These are phyloP conservation scores for Axis porcinus DNA, from an alignment of 2,113 vertebrate genomes.

Conservation along the genomic window DNA sequence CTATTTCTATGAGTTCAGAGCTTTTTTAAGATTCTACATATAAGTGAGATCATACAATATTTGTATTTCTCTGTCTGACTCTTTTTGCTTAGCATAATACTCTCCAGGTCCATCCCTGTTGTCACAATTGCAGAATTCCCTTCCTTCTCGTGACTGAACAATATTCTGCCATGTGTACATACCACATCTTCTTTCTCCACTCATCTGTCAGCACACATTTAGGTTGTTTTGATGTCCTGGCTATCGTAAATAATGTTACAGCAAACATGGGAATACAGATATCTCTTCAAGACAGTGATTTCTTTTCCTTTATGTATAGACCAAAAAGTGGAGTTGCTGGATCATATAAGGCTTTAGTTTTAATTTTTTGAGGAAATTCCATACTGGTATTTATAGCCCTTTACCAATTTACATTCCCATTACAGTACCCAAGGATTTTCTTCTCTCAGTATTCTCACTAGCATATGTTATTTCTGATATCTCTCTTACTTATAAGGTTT, in stretches of 20 bases:
- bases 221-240: background rate
- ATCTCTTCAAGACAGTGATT: background rate
- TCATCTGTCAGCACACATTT: background rate
- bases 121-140: background rate
- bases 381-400: background rate
- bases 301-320: background rate
- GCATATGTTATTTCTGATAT: background rate
- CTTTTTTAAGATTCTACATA: background rate
- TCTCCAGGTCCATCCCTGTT: rapidly evolving
- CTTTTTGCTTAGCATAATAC: background rate
- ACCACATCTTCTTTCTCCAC: background rate
- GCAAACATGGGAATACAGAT: background rate
- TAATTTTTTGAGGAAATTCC: background rate
- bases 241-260: background rate
- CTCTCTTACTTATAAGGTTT: background rate
- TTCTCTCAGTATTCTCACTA: background rate
- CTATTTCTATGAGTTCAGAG: background rate
- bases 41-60: background rate
- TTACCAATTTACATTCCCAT: background rate
- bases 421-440: background rate
- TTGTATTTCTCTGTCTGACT: background rate
- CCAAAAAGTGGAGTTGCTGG: background rate
- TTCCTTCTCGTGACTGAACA: background rate
- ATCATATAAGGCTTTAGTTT: background rate
- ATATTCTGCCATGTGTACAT: background rate